These are phyloP conservation scores for Drosophila silvestris DNA, from an alignment of 2,888 invertebrate species.

Conservation along the genomic window DNA sequence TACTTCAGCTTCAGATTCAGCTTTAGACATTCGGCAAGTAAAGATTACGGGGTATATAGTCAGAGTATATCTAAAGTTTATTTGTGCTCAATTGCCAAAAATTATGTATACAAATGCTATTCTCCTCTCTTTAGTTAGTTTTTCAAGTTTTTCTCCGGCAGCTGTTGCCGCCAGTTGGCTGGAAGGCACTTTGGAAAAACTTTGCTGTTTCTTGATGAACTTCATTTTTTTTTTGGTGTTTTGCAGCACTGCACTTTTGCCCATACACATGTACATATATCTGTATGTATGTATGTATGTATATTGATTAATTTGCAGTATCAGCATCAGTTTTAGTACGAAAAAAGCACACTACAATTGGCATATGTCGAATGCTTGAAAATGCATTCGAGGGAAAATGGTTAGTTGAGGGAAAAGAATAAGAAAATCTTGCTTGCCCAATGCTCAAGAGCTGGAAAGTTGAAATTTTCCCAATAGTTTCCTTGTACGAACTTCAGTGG, in stretches of 20 bases:
- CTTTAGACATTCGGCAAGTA: not conserved
- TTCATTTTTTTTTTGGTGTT: slow-evolving; percentile 28
- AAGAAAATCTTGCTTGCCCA: not conserved
- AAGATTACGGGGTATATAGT: not conserved
- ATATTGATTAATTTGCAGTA: slow-evolving; percentile 55
- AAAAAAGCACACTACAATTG: slow-evolving; percentile 40
- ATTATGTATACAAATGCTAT: not conserved
- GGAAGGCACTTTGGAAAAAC: slow-evolving; percentile 39
- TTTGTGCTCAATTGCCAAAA: not conserved
- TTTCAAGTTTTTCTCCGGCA: slow-evolving; percentile 32
- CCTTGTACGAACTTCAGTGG: not conserved
- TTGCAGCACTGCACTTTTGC: slow-evolving; percentile 35
- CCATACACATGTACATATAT: slow-evolving; percentile 1
- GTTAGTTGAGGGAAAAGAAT: slow-evolving; percentile 25
- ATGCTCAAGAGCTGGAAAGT: not conserved
- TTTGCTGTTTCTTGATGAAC: slow-evolving; percentile 67
- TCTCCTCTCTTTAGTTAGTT: not conserved
- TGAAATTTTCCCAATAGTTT: not conserved
- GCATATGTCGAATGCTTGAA: slow-evolving; percentile 21
- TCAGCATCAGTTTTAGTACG: slow-evolving; percentile 7
- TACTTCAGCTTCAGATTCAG: not conserved
- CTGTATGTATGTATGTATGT: slow-evolving; percentile 4
- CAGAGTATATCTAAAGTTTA: slow-evolving; percentile 2
- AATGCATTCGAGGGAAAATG: slow-evolving; percentile 49
- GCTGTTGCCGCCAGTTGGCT: slow-evolving; percentile 40